Base-by-base conservation (phyloP, 2,113 vertebrate genomes). In the Scomber colias region DNA sequence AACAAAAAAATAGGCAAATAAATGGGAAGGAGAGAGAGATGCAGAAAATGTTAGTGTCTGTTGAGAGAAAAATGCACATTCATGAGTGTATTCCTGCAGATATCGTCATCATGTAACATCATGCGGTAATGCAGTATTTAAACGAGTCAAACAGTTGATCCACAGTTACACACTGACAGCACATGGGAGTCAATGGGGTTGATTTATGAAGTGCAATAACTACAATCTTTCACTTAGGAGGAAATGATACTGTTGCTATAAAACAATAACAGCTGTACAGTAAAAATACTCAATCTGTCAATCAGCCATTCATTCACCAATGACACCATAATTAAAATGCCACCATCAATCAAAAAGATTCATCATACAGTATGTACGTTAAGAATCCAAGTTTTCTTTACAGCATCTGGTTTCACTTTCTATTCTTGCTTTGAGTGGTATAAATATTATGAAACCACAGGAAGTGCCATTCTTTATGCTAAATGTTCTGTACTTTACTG, bases 41-140 rank as follows among this genome's bases (percentile, higher is more conserved):
- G 92, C 64, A 94, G 87, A 95, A 87, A 92, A 94, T 94, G 93
- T 95, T 95, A 95, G 94, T 92, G 90, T 94, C 90, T 88, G 79
- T 87, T 19, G 83, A 91, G 88, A 92, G 83, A 87, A 90, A 91
- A 94, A 93, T 86, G 88, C 79, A 94, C 84, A 91, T 77, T 79
- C 77, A 85, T 92, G 87, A 91, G 71, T 86, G 78, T 83, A 77
- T 59, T 87, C 67, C 81, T 82, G 86, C 31, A 90, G 56, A 87
- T 64, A 84, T 51, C 5, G 7, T 81, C 76, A 83, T 87, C 71
- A 83, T 70, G 82, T 69, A 65, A 83, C 77, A 85, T 56, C 79
- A 78, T 83, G 77, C 82, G 85, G 68, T 54, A 83, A 87, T 66
- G 68, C 31, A 73, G 35, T 21, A 71, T 75, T 68, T 73, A 14